phyloP scores from a whole-genome alignment of 2,113 vertebrate genomes.

The Rissa tridactyla region DNA sequence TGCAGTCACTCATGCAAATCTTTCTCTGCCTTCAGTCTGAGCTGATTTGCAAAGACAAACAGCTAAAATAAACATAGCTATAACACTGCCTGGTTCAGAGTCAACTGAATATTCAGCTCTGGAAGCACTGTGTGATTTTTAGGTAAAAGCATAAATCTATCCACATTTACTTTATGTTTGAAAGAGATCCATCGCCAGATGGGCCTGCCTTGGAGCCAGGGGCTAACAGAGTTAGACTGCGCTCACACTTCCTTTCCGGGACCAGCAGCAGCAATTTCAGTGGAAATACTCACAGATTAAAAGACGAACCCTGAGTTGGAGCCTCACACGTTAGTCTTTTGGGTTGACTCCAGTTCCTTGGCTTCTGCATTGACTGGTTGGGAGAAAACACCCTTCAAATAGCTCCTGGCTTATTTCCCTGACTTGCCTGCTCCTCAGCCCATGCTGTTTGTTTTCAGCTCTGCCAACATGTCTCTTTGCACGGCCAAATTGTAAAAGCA shows the following conservation, averaged over 20 bases:
- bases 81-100: not conserved
- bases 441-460: not conserved
- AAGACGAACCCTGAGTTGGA: not conserved
- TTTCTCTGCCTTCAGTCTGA: slow-evolving; percentile 38
- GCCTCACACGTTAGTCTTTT: not conserved
- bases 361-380: not conserved
- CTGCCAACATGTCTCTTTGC: not conserved
- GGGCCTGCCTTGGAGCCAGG: not conserved
- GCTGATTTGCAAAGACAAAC: slow-evolving; percentile 50
- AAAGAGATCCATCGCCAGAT: slow-evolving; percentile 38
- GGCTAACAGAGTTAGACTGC: not conserved
- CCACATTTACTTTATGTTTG: not conserved
- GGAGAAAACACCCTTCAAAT: not conserved
- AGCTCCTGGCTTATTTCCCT: not conserved
- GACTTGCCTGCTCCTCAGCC: not conserved
- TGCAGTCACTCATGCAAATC: slow-evolving; percentile 50
- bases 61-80: slow-evolving; percentile 54
- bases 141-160: not conserved
- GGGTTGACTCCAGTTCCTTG: not conserved
- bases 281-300: not conserved
- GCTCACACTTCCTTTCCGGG: not conserved
- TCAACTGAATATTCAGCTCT: slow-evolving; percentile 2
- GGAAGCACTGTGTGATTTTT: not conserved
- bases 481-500: not conserved
- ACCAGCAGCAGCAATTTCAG: not conserved